phyloP scores from a whole-genome alignment of 2,888 invertebrate genomes.

The Ceraclea dissimilis region DNA sequence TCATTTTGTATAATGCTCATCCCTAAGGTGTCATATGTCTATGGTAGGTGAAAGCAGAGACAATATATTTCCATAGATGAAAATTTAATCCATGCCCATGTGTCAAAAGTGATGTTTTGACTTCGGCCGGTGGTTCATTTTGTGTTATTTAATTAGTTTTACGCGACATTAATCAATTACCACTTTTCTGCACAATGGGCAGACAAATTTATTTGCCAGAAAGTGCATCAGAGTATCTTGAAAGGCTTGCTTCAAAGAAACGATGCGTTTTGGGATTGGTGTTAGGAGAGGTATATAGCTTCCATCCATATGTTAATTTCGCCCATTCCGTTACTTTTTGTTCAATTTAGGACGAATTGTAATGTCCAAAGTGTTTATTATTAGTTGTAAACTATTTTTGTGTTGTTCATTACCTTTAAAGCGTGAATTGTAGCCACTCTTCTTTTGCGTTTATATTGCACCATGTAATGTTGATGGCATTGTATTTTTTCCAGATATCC shows the following conservation, averaged over 20 bases:
- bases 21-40: no score
- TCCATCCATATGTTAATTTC: background rate
- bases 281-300: conserved; percentile 62
- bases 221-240: conserved; percentile 58
- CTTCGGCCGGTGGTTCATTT: conserved; percentile 1
- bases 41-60: background rate
- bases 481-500: conserved; percentile 44
- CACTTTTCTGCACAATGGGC: conserved; percentile 46
- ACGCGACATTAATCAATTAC: background rate
- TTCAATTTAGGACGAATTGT: background rate
- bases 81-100: conserved; percentile 14
- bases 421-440: no score
- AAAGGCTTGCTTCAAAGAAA: conserved; percentile 54
- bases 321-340: background rate
- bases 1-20: no score
- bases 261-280: conserved; percentile 66
- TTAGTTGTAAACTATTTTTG: no score
- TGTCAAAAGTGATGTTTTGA: conserved; percentile 19
- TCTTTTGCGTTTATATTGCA: no score
- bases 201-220: conserved; percentile 64
- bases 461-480: no score
- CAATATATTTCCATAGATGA: no score
- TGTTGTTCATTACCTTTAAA: no score
- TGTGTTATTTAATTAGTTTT: background rate
- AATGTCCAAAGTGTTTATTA: no score